phyloP scores from a whole-genome alignment of 2,797 vertebrate genomes.

The Pipistrellus kuhlii region DNA sequence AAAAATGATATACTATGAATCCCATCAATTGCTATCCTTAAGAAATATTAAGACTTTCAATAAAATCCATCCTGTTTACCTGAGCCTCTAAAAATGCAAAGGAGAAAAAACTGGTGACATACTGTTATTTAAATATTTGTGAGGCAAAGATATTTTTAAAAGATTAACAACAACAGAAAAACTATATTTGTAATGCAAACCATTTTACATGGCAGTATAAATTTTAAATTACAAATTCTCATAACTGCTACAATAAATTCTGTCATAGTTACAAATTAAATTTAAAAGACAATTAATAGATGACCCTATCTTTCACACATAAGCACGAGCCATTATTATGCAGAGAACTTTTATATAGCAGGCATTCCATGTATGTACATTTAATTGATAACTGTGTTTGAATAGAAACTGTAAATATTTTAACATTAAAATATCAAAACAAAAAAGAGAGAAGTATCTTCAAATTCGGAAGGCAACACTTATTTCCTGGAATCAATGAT shows the following conservation, averaged over 20 bases:
- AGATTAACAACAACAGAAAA: constrained; percentile 20
- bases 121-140: constrained; percentile 38
- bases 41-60: constrained; percentile 27
- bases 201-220: not conserved
- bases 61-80: constrained; percentile 7
- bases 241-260: constrained; percentile 1
- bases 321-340: not conserved
- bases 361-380: not conserved
- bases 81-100: not conserved
- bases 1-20: constrained; percentile 40
- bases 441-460: not conserved
- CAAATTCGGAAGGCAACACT: not conserved
- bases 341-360: not conserved
- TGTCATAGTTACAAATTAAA: constrained; percentile 27
- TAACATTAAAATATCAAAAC: constrained; percentile 57
- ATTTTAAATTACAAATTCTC: constrained; percentile 48
- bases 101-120: not conserved
- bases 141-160: constrained; percentile 45
- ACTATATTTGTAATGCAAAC: constrained; percentile 20
- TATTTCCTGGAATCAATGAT: constrained; percentile 9
- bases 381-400: not conserved
- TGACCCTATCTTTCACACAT: constrained; percentile 3
- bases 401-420: not conserved
- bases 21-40: not conserved
- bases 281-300: constrained; percentile 45